Evolutionary conservation across 2,797 vertebrate species (phyloP).

Genomic region (Rhodeus uyekii): DNA sequence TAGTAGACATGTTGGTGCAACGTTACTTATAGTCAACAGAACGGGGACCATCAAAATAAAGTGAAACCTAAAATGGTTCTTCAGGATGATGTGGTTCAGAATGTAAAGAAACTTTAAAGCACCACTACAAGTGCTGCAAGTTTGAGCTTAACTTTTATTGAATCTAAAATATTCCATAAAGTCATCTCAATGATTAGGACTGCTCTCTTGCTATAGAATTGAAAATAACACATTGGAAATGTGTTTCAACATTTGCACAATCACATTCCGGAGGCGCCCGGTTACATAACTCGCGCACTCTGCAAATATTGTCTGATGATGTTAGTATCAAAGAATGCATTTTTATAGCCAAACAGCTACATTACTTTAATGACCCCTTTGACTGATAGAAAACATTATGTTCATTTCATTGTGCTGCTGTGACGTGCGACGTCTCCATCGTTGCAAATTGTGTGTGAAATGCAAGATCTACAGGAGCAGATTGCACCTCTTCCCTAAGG

Average conservation of each 20-base stretch:
- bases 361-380: conserved; percentile 44
- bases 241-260: conserved; percentile 49
- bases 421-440: conserved; percentile 40
- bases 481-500: conserved; percentile 38
- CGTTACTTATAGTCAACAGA: too few relatives aligned
- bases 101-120: background rate
- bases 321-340: conserved; percentile 31
- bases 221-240: conserved; percentile 50
- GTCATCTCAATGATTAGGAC: conserved; percentile 29
- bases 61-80: background rate
- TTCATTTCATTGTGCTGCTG: conserved; percentile 19
- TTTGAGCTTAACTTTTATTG: background rate
- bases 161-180: conserved; percentile 6
- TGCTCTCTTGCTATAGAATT: conserved; percentile 14
- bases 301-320: conserved; percentile 35
- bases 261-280: conserved; percentile 38
- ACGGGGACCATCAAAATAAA: too few relatives aligned
- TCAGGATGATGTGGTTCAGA: background rate
- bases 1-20: too few relatives aligned
- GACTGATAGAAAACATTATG: conserved; percentile 44
- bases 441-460: conserved; percentile 53
- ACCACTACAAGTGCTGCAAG: background rate
- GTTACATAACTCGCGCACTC: conserved; percentile 43
- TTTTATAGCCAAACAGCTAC: conserved; percentile 42
- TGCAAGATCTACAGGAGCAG: conserved; percentile 35